phyloP scores from a whole-genome alignment of 2,888 invertebrate genomes.

The Rambutsinella grinnellia region DNA sequence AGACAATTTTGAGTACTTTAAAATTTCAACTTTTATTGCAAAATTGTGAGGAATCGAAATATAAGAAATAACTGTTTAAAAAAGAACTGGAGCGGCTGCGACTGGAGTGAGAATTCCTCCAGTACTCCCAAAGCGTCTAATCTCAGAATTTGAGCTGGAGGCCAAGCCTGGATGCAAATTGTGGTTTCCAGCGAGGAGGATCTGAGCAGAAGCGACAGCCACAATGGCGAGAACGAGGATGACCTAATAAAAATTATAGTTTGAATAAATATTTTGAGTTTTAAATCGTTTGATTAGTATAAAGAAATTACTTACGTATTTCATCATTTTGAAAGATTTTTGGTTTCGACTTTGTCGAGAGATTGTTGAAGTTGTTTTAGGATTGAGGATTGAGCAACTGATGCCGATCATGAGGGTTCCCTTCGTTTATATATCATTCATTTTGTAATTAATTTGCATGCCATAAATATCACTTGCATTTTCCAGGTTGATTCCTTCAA shows the following conservation, averaged over 20 bases:
- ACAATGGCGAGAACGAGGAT: conserved; percentile 28
- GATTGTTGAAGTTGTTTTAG: too few relatives aligned
- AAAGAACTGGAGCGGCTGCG: neutral
- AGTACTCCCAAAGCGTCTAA: conserved; percentile 22
- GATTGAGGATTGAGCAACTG: too few relatives aligned
- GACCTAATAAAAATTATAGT: conserved; percentile 15
- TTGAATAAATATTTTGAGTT: neutral
- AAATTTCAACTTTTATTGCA: neutral
- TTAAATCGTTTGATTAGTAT: neutral
- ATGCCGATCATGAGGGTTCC: too few relatives aligned
- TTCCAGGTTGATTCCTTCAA: too few relatives aligned
- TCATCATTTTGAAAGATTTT: conserved; percentile 29
- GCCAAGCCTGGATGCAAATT: too few relatives aligned
- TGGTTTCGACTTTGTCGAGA: conserved; percentile 15
- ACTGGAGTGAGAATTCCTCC: conserved; percentile 4
- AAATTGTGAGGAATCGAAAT: neutral
- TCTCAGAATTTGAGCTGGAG: neutral
- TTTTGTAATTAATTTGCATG: too few relatives aligned
- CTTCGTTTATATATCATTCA: too few relatives aligned
- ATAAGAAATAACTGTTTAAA: neutral
- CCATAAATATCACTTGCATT: too few relatives aligned
- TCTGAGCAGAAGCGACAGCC: conserved; percentile 33
- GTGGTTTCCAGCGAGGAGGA: neutral
- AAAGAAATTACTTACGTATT: conserved; percentile 26
- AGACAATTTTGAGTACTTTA: neutral